Base-by-base conservation (phyloP, 2,113 vertebrate species). In the Phalacrocorax pelagicus region DNA sequence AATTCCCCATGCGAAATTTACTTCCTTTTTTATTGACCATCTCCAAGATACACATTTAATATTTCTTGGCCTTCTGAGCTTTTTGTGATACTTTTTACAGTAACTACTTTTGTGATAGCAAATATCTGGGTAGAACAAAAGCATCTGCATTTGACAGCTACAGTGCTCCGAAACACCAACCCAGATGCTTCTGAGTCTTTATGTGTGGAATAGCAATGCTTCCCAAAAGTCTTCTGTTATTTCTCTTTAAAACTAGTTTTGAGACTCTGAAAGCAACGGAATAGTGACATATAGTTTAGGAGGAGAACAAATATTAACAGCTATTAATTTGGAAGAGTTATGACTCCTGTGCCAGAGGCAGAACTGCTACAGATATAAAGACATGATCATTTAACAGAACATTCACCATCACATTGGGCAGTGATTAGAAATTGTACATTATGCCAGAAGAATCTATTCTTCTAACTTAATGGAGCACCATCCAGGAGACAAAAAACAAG, bases 221-320 rank as follows among this genome's bases (percentile, higher is more conserved):
- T 66, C n/a, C 7, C 7, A 6, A 11, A 83, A 85, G 34, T 79
- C 80, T 63, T 91, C 38, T 66, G 27, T 40, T 83, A 77, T 62
- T 92, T 92, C 71, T 85, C 75, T 94, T 62, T 81, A 61, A 69
- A 94, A 88, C 20, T 62, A 81, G 49, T 29, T 90, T 88, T 88
- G 63, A 95, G 75, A 73, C 49, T 58, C 30, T 61, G 40, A 81
- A 70, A 77, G 54, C n/a, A 91, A 86, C 23, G 86, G 30, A 90
- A 73, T 1, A 86, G 30, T 40, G 11, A 92, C 27, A 69, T 88
- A 69, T 0, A 54, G 59, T 44, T 66, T 58, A 88, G 62, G 57
- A 80, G 66, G 17, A 81, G 12, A 65, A 86, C 30, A 40, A 83
- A 51, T 71, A 71, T 87, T 61, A 73, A 46, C 21, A 52, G 24